Base-by-base conservation (phyloP, 2,113 vertebrate genomes). In the Urocynchramus pylzowi region DNA sequence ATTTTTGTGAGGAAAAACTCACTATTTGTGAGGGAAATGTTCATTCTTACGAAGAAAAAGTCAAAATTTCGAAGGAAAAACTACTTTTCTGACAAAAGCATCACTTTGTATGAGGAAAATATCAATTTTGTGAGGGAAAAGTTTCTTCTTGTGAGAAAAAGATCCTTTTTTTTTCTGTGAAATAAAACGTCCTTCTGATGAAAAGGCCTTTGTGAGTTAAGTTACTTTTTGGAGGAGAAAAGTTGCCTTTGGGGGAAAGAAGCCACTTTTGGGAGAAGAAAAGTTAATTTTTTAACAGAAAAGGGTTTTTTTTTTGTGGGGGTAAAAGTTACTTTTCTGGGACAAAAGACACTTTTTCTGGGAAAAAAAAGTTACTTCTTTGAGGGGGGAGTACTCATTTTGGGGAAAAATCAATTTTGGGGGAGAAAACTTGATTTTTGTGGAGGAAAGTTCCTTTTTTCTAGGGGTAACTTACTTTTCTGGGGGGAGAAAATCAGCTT, bases 401-500 rank as follows among this genome's bases (percentile, higher is more conserved):
- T 10, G 4, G 20, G 24, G 7, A 9, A 49, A 73, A 47, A 10
- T 31, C 3, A 16, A 16, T 42, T 54, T 53, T 20, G 14, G 12
- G 33, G 6, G 35, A 63, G 8, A 35, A 1, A 41, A 44, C 20
- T 56, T 23, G 31, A 42, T 45, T 83, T 60, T 23, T 39, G 28
- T 24, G 9, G 17, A 28, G 28, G 7, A 35, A 47, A 76, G 16
- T 13, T 23, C 2, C 3, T 13, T 78, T 53, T n/a, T 28, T n/a
- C n/a, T 37, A 21, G 4, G 23, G 5, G 3, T 11, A 67, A 50
- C 4, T 78, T 11, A 14, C 26, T 45, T 63, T 70, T 24, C n/a
- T 3, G 0, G 4, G 14, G 17, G 8, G 17, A 1, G 4, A 7
- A 42, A 28, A n/a, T n/a, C 9, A 57, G 17, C 56, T 54, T 28